Percentiles rank a stretch among this genome's conserved stretches.
These are phyloP conservation scores for Sebastes taczanowskii DNA, from an alignment of 2,797 vertebrate species.

Conservation along the genomic window DNA sequence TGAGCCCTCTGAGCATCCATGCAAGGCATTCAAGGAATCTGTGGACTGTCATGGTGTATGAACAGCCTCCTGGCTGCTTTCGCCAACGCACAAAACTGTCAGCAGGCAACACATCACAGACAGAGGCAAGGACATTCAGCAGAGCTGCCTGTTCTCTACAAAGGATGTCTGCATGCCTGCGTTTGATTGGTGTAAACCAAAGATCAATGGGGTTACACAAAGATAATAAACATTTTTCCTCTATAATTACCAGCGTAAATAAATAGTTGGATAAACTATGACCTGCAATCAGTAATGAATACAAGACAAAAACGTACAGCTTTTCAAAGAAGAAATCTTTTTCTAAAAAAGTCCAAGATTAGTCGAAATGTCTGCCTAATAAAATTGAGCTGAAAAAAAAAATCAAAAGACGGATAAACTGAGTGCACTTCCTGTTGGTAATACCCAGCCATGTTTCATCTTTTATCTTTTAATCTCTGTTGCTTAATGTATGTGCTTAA, in stretches of 20 bases:
- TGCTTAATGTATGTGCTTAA: background rate
- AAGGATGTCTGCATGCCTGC: constrained; percentile 42
- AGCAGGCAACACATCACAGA: constrained; percentile 61
- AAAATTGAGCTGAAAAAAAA: background rate
- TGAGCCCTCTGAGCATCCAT: constrained; percentile 46
- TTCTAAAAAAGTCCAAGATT: background rate
- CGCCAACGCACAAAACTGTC: constrained; percentile 60
- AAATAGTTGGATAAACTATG: constrained; percentile 15
- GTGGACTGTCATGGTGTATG: constrained; percentile 60
- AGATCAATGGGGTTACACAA: constrained; percentile 26
- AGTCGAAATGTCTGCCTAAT: background rate
- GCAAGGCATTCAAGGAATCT: constrained; percentile 70
- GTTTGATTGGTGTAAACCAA: constrained; percentile 42
- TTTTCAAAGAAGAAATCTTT: background rate
- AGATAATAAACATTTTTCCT: constrained; percentile 20
- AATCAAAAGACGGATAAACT: background rate
- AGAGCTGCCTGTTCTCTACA: constrained; percentile 37
- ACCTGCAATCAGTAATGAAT: background rate
- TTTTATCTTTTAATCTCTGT: constrained; percentile 1
- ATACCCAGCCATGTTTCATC: background rate
- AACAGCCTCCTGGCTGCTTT: constrained; percentile 58
- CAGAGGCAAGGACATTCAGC: constrained; percentile 50
- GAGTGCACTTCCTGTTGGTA: background rate
- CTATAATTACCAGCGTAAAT: constrained; percentile 16
- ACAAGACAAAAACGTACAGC: background rate